Conservation (phyloP, 2,797 vertebrate genomes). For the Hydrocynus forskahlii region DNA sequence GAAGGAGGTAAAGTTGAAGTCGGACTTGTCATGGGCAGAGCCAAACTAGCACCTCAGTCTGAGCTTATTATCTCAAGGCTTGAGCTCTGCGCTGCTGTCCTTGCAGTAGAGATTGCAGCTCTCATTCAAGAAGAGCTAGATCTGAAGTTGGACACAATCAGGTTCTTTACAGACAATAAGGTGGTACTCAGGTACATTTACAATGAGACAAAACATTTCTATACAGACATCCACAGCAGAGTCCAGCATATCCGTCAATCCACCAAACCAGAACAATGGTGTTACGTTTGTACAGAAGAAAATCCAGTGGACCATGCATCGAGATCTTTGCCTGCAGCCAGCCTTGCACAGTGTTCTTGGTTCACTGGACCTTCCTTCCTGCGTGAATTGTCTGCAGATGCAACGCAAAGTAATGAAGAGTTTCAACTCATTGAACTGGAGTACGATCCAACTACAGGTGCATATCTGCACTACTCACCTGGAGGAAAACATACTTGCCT, state of each 20-base stretch:
- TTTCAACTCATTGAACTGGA: conserved; percentile 47
- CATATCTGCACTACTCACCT: not conserved
- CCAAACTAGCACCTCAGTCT: conserved; percentile 21
- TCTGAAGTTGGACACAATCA: too few relatives aligned
- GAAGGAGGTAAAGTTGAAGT: not conserved
- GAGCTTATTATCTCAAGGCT: too few relatives aligned
- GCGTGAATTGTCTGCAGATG: not conserved
- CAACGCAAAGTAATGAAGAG: not conserved
- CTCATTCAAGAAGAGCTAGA: too few relatives aligned
- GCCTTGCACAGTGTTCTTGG: conserved; percentile 21
- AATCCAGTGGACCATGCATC: conserved; percentile 3
- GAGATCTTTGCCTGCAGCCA: not conserved
- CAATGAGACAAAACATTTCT: too few relatives aligned
- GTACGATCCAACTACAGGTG: not conserved
- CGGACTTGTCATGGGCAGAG: conserved; percentile 28
- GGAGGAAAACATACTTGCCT: not conserved
- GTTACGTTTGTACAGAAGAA: conserved; percentile 22
- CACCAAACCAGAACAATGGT: not conserved
- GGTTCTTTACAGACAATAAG: too few relatives aligned
- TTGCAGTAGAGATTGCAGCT: too few relatives aligned
- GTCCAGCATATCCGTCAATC: too few relatives aligned
- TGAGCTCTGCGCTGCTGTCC: too few relatives aligned
- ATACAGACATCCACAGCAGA: too few relatives aligned
- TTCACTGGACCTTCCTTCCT: conserved; percentile 27
- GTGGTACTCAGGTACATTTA: too few relatives aligned